Conservation (phyloP, 2,113 vertebrate genomes). For the Pyrgilauda ruficollis region DNA sequence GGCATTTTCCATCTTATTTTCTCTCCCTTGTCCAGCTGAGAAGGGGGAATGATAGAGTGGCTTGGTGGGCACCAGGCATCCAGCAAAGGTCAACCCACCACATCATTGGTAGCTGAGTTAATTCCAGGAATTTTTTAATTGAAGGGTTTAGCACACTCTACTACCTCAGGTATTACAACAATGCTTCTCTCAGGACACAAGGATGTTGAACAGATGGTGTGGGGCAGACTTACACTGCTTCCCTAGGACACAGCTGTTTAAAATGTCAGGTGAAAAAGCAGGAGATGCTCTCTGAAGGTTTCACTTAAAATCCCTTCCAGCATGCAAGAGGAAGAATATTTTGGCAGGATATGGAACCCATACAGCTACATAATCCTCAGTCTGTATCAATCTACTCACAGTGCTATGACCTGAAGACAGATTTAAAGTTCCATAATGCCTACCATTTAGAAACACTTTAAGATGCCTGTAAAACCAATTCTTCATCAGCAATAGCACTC, state of each 20-base stretch:
- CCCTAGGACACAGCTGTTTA: not conserved
- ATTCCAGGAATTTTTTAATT: not conserved
- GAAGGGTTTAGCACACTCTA: not conserved
- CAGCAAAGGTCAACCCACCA: not conserved
- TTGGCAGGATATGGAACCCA: not conserved
- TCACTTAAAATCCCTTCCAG: not conserved
- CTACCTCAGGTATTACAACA: not conserved
- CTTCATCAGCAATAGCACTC: not conserved
- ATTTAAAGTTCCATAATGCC: not conserved
- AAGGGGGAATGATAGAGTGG: not conserved
- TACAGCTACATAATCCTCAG: not conserved
- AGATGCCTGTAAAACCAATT: not conserved
- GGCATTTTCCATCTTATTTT: not conserved
- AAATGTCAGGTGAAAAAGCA: not conserved
- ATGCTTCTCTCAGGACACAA: not conserved
- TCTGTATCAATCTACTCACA: not conserved
- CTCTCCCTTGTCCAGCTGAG: not conserved
- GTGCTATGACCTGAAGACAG: not conserved
- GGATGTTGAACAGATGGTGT: not conserved
- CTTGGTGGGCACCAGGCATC: not conserved
- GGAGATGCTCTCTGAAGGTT: not conserved
- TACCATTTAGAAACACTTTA: not conserved
- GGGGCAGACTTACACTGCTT: not conserved
- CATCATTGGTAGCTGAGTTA: not conserved
- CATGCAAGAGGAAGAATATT: not conserved